Evolutionary conservation across 2,797 vertebrate species (phyloP).

Genomic region (Sciurus carolinensis): DNA sequence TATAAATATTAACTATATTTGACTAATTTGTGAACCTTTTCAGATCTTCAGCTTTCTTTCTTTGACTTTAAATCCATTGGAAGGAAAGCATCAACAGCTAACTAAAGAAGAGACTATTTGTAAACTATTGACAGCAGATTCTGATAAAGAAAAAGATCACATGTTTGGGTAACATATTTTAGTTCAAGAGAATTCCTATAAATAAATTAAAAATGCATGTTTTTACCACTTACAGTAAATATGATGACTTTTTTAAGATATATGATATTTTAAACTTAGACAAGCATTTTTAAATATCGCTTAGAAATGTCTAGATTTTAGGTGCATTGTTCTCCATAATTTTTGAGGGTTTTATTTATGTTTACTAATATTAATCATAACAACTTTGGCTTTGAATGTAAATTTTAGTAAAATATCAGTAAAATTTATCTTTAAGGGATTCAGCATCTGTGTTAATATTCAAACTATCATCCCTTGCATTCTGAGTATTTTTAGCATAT

Average conservation of each 20-base stretch:
- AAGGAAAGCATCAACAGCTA: slow-evolving; percentile 77
- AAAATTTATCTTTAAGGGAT: slow-evolving; percentile 61
- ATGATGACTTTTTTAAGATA: slow-evolving; percentile 39
- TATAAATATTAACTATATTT: slow-evolving; percentile 57
- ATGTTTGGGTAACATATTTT: slow-evolving; percentile 87
- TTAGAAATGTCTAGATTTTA: slow-evolving; percentile 64
- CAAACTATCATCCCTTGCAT: background rate
- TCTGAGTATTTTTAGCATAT: slow-evolving; percentile 62
- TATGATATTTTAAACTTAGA: slow-evolving; percentile 73
- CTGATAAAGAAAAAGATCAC: slow-evolving; percentile 83
- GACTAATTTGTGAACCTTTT: slow-evolving; percentile 70
- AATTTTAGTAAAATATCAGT: slow-evolving; percentile 42
- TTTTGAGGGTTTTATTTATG: slow-evolving; percentile 43
- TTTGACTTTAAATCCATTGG: slow-evolving; percentile 87
- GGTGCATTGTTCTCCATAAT: slow-evolving; percentile 42
- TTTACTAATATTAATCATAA: slow-evolving; percentile 27
- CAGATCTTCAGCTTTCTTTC: slow-evolving; percentile 89
- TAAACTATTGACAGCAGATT: slow-evolving; percentile 87
- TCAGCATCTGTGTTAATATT: slow-evolving; percentile 27
- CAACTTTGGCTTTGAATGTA: slow-evolving; percentile 40
- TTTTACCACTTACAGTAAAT: slow-evolving; percentile 65
- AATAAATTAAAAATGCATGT: slow-evolving; percentile 44
- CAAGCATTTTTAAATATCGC: slow-evolving; percentile 59
- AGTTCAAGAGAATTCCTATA: slow-evolving; percentile 21
- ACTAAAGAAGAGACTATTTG: slow-evolving; percentile 89